Evolutionary conservation across 2,797 vertebrate species (phyloP).

Genomic region (Pseudochromis fuscus): DNA sequence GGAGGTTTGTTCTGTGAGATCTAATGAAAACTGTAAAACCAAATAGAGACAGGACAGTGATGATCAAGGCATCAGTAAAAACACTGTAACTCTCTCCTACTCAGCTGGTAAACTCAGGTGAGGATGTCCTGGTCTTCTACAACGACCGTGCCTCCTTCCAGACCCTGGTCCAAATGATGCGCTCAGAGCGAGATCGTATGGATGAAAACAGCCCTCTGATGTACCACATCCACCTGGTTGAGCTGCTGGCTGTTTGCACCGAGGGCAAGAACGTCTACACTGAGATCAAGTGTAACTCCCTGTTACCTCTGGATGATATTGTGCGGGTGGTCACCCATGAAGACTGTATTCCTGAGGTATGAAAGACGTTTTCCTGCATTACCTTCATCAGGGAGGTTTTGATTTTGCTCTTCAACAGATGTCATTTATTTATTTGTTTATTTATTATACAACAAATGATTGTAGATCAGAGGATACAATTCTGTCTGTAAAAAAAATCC

Average conservation of each 20-base stretch:
- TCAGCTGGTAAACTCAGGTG: slow-evolving; percentile 96
- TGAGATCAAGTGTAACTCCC: slow-evolving; percentile 98
- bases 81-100: background rate
- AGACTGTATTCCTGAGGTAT: slow-evolving; percentile 97
- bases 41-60: background rate
- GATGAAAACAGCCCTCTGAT: slow-evolving; percentile 96
- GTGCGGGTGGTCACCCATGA: slow-evolving; percentile 97
- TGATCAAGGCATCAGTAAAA: background rate
- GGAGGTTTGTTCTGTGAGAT: slow-evolving; percentile 85
- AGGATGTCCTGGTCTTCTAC: slow-evolving; percentile 98
- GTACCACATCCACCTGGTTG: slow-evolving; percentile 99
- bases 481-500: too few relatives aligned
- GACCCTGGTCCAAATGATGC: slow-evolving; percentile 98
- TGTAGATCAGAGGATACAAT: too few relatives aligned
- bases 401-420: too few relatives aligned
- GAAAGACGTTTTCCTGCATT: background rate
- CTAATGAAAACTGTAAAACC: background rate
- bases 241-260: slow-evolving; percentile 96
- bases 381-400: too few relatives aligned
- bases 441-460: too few relatives aligned
- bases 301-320: slow-evolving; percentile 97
- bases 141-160: slow-evolving; percentile 99
- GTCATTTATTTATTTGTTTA: too few relatives aligned
- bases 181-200: slow-evolving; percentile 96
- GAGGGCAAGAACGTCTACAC: slow-evolving; percentile 99